phyloP scores from a whole-genome alignment of 2,888 invertebrate species.

The Quadroppia sp. region DNA sequence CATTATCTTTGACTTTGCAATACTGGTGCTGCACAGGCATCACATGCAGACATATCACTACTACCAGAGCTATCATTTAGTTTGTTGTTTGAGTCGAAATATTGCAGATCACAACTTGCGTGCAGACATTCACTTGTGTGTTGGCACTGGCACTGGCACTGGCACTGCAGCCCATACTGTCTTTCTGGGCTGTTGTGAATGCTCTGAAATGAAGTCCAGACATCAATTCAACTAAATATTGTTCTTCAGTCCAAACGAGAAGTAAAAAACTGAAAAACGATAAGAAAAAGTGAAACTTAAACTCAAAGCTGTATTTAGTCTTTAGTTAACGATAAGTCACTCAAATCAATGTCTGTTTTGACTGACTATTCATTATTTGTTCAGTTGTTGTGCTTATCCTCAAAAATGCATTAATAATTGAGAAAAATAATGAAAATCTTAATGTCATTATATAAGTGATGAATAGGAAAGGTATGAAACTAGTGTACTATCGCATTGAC shows the following conservation, averaged over 20 bases:
- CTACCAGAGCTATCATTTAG: slow-evolving; percentile 23
- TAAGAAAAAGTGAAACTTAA: background rate
- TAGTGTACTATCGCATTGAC: background rate
- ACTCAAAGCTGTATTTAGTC: slow-evolving; percentile 32
- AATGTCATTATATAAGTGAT: slow-evolving; percentile 16
- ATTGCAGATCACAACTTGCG: slow-evolving; percentile 34
- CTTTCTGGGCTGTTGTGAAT: background rate
- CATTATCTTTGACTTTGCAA: background rate
- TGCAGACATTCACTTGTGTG: slow-evolving; percentile 6
- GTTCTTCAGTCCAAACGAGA: slow-evolving; percentile 10
- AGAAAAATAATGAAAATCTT: background rate
- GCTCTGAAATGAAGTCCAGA: slow-evolving; percentile 24
- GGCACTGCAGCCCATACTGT: slow-evolving; percentile 25
- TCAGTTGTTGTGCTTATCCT: background rate
- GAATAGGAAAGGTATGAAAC: background rate
- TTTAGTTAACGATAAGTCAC: slow-evolving; percentile 31
- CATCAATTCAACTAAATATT: slow-evolving; percentile 21
- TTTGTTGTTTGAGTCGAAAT: slow-evolving; percentile 4
- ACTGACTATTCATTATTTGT: slow-evolving; percentile 10
- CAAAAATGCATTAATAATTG: background rate
- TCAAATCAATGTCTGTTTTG: slow-evolving; percentile 26
- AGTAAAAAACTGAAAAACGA: background rate
- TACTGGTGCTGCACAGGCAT: background rate
- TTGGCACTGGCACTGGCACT: no score
- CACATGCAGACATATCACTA: slow-evolving; percentile 10